These are phyloP conservation scores for Osedax fenrisi DNA, from an alignment of 2,888 invertebrate genomes.

Conservation along the genomic window DNA sequence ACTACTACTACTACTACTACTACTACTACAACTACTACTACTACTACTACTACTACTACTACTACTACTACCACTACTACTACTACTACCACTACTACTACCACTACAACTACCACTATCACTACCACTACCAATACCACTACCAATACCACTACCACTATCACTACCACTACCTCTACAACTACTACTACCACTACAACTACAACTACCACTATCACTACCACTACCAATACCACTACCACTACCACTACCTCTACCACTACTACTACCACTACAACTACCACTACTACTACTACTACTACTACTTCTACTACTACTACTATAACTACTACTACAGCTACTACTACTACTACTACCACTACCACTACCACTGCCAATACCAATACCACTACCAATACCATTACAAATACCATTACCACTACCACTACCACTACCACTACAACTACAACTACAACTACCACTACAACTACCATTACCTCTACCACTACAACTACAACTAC, in stretches of 20 bases:
- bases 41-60: background rate
- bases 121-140: background rate
- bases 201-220: background rate
- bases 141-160: background rate
- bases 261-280: background rate
- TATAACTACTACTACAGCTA: background rate
- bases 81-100: background rate
- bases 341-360: background rate
- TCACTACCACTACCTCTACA: background rate
- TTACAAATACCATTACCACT: background rate
- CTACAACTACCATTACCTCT: background rate
- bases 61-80: background rate
- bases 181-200: background rate
- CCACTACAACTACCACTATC: background rate
- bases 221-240: background rate
- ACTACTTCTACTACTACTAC: background rate
- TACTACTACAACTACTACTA: background rate
- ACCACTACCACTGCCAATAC: background rate
- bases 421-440: background rate
- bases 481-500: background rate
- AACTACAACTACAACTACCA: background rate
- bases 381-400: background rate
- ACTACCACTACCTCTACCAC: background rate
- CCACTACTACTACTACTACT: background rate
- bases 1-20: background rate